phyloP scores from a whole-genome alignment of 2,113 vertebrate species.

The Lipotes vexillifer region DNA sequence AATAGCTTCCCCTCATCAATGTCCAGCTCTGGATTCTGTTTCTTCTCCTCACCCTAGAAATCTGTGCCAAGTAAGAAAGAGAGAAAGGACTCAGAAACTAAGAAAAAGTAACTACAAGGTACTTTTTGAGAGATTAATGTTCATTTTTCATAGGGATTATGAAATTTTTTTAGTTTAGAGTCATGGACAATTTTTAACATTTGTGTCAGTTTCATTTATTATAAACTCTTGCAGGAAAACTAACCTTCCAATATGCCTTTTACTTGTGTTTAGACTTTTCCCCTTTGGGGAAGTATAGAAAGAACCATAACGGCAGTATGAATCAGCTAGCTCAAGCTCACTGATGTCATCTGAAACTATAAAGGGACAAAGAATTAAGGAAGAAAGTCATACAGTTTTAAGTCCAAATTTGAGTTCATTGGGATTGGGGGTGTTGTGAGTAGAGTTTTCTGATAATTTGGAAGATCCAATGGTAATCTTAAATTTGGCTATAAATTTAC shows the following conservation, averaged over 20 bases:
- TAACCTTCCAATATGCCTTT: not conserved
- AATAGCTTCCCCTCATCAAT: not conserved
- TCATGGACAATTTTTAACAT: not conserved
- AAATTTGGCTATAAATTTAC: not conserved
- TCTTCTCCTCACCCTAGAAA: not conserved
- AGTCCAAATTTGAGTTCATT: not conserved
- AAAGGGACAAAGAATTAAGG: not conserved
- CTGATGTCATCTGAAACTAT: not conserved
- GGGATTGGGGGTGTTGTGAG: not conserved
- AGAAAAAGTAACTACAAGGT: not conserved
- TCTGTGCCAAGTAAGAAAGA: not conserved
- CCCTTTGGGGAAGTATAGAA: not conserved
- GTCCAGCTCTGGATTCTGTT: not conserved
- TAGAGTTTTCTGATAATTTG: not conserved
- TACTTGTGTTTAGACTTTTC: not conserved
- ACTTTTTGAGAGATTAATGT: not conserved
- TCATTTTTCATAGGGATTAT: not conserved
- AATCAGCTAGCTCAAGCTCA: not conserved
- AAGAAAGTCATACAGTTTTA: not conserved
- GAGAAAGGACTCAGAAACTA: not conserved
- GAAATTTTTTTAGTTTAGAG: not conserved
- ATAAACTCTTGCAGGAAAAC: not conserved
- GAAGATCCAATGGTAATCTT: not conserved
- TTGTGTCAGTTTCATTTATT: not conserved
- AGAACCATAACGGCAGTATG: not conserved